These are phyloP conservation scores for Protodeltote pygarga DNA, from an alignment of 2,888 invertebrate species.

Conservation along the genomic window DNA sequence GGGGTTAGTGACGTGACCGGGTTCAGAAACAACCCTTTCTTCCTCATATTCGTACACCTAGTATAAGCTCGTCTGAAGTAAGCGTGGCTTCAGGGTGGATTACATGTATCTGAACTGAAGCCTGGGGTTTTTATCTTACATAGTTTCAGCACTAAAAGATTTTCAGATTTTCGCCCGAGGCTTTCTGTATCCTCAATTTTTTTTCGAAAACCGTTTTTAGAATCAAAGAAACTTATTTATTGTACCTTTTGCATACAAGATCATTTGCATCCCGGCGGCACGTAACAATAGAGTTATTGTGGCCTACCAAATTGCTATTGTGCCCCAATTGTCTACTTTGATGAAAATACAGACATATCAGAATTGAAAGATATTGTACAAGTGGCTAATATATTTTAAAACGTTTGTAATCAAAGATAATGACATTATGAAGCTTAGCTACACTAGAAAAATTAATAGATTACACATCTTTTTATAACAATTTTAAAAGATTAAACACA, in stretches of 20 bases:
- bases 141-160: not conserved
- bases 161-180: not conserved
- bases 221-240: too few species aligned
- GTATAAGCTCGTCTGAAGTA: not conserved
- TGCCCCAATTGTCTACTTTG: too few species aligned
- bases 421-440: too few species aligned
- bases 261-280: too few species aligned
- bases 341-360: too few species aligned
- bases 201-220: too few species aligned
- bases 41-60: constrained; percentile 6
- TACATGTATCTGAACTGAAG: not conserved
- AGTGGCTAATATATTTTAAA: too few species aligned
- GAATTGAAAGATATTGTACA: too few species aligned
- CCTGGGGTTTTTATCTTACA: not conserved
- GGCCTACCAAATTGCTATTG: too few species aligned
- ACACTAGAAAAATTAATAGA: not conserved
- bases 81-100: not conserved
- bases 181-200: too few species aligned
- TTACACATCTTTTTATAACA: constrained; percentile 22
- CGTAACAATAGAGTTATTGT: too few species aligned
- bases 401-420: not conserved
- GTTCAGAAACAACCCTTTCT: constrained; percentile 30
- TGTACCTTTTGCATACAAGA: too few species aligned
- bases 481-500: constrained; percentile 12
- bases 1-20: constrained; percentile 36